A percentile compares a stretch with the other conserved stretches of the same genome.
Conservation (phyloP, 2,113 vertebrate species). For the Pseudolaguvia tuberculata region DNA sequence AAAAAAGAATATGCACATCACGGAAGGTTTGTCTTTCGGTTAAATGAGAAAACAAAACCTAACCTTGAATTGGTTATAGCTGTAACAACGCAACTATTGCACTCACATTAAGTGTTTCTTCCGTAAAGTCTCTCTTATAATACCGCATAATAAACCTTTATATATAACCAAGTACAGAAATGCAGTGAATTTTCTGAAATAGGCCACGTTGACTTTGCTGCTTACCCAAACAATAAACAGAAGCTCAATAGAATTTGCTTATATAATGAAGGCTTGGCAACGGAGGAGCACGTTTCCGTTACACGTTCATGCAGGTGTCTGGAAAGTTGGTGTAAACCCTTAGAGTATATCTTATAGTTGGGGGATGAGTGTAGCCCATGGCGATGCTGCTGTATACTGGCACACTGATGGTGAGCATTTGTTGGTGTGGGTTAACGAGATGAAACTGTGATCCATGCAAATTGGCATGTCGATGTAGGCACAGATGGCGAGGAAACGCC, state of each 20-base stretch:
- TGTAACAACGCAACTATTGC: slow-evolving; percentile 11
- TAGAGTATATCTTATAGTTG: not conserved
- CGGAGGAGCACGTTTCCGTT: not conserved
- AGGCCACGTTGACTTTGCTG: not conserved
- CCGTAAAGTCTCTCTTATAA: not conserved
- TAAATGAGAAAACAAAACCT: slow-evolving; percentile 23
- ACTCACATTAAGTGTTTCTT: not conserved
- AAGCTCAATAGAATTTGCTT: not conserved
- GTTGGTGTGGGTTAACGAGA: not conserved
- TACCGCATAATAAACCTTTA: not conserved
- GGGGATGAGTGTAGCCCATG: slow-evolving; percentile 6
- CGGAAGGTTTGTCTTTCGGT: slow-evolving; percentile 34
- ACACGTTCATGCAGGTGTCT: slow-evolving; percentile 12
- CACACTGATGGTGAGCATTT: slow-evolving; percentile 16
- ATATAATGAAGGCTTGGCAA: slow-evolving; percentile 8
- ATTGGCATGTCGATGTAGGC: slow-evolving; percentile 5
- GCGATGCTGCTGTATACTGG: slow-evolving; percentile 27
- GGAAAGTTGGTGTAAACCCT: slow-evolving; percentile 19
- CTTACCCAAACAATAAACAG: not conserved
- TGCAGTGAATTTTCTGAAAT: slow-evolving; percentile 1
- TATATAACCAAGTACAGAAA: not conserved
- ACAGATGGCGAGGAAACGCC: slow-evolving; percentile 18
- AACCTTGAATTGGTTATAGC: not conserved
- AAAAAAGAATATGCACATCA: slow-evolving; percentile 11
- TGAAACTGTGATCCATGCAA: slow-evolving; percentile 24